phyloP scores from a whole-genome alignment of 2,113 vertebrate genomes.

The Daphoenositta chrysoptera region DNA sequence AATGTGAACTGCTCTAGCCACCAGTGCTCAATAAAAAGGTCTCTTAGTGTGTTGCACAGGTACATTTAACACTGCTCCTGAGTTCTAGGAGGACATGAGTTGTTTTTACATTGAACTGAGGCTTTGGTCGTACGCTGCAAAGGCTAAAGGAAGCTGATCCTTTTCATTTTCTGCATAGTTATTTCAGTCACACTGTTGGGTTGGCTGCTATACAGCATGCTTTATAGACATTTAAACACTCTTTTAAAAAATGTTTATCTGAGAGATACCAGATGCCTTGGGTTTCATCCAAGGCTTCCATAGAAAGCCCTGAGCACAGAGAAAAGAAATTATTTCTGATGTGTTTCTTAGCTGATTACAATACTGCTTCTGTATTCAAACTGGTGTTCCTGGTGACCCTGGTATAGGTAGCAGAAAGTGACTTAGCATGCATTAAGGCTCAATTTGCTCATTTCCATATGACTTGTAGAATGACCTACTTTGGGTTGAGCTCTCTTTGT shows the following conservation, averaged over 20 bases:
- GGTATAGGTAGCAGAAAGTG: background rate
- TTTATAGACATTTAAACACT: background rate
- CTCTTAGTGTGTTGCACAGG: background rate
- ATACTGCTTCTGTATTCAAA: background rate
- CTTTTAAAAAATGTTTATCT: constrained; percentile 13
- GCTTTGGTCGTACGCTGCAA: background rate
- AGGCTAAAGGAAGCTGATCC: background rate
- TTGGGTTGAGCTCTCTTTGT: background rate
- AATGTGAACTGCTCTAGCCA: background rate
- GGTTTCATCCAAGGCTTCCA: constrained; percentile 25
- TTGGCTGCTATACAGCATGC: constrained; percentile 1
- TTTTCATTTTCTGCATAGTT: background rate
- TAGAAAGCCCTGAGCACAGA: background rate
- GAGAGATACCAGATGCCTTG: constrained; percentile 52
- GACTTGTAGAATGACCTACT: constrained; percentile 49
- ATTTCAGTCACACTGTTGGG: background rate
- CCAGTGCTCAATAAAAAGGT: background rate
- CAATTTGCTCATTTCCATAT: background rate
- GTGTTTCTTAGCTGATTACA: background rate
- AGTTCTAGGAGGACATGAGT: background rate
- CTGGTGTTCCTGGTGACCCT: background rate
- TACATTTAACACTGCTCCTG: background rate
- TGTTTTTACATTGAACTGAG: background rate
- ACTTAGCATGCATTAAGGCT: background rate
- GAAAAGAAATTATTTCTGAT: background rate